phyloP scores from a whole-genome alignment of 1,140 invertebrate genomes.

The Drosophila serrata region DNA sequence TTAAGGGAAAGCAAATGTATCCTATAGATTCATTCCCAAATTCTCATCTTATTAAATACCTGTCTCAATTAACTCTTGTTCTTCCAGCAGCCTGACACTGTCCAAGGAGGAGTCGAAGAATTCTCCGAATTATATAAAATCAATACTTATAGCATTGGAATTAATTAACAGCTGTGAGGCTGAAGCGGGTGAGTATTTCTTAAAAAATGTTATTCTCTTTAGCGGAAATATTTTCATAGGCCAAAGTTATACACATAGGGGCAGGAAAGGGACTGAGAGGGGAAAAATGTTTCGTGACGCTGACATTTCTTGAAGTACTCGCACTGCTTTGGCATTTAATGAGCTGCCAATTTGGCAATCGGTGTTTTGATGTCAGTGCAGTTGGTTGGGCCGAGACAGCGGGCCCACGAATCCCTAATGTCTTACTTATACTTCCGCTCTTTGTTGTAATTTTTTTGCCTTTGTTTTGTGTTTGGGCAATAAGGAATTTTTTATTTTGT shows the following conservation, averaged over 20 bases:
- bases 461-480: conserved; percentile 36
- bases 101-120: not conserved
- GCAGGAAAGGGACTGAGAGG: not conserved
- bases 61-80: not conserved
- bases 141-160: conserved; percentile 2
- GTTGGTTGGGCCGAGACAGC: conserved; percentile 37
- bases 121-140: conserved; percentile 4
- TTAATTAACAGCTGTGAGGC: conserved; percentile 19
- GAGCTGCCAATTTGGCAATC: conserved; percentile 73
- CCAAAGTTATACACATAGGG: conserved; percentile 16
- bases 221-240: conserved; percentile 59
- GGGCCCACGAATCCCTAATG: conserved; percentile 44
- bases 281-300: not conserved
- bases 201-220: conserved; percentile 44
- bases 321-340: conserved; percentile 65
- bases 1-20: not conserved
- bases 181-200: conserved; percentile 2
- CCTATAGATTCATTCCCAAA: not conserved
- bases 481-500: conserved; percentile 39
- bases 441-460: conserved; percentile 42
- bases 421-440: conserved; percentile 58
- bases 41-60: not conserved
- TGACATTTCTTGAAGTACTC: conserved; percentile 51
- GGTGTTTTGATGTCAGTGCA: conserved; percentile 80
- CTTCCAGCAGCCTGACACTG: not conserved